Evolutionary conservation across 2,888 invertebrate genomes (phyloP).

Genomic region (Chloroclysta siterata): DNA sequence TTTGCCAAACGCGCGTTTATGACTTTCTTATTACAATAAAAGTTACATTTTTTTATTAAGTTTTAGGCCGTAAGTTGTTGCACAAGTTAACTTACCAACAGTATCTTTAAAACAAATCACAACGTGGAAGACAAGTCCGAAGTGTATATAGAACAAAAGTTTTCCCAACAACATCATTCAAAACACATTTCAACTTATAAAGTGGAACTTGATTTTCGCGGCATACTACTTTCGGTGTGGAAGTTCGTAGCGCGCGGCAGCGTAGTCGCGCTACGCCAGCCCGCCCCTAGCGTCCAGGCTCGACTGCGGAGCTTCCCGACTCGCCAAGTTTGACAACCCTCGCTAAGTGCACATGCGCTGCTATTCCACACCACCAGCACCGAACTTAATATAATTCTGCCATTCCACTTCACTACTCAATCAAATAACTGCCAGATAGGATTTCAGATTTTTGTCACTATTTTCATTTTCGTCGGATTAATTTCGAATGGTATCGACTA

Average conservation of each 20-base stretch:
- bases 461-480: slow-evolving; percentile 5
- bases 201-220: slow-evolving; percentile 58
- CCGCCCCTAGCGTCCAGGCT: slow-evolving; percentile 48
- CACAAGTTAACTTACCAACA: slow-evolving; percentile 64
- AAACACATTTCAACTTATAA: slow-evolving; percentile 71
- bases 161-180: slow-evolving; percentile 81
- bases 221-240: slow-evolving; percentile 52
- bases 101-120: slow-evolving; percentile 83
- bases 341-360: slow-evolving; percentile 72
- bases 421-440: slow-evolving; percentile 44
- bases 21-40: neutral
- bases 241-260: slow-evolving; percentile 63
- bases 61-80: too few relatives aligned
- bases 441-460: slow-evolving; percentile 41
- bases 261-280: slow-evolving; percentile 56
- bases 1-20: slow-evolving; percentile 14
- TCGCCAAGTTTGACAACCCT: slow-evolving; percentile 40
- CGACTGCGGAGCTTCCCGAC: slow-evolving; percentile 56
- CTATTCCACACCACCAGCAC: slow-evolving; percentile 39
- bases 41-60: neutral
- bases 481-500: slow-evolving; percentile 4
- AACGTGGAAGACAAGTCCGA: slow-evolving; percentile 83
- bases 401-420: slow-evolving; percentile 53
- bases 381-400: slow-evolving; percentile 57
- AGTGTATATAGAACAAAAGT: slow-evolving; percentile 80